phyloP scores from a whole-genome alignment of 2,797 vertebrate species.

The Acipenser oxyrinchus region DNA sequence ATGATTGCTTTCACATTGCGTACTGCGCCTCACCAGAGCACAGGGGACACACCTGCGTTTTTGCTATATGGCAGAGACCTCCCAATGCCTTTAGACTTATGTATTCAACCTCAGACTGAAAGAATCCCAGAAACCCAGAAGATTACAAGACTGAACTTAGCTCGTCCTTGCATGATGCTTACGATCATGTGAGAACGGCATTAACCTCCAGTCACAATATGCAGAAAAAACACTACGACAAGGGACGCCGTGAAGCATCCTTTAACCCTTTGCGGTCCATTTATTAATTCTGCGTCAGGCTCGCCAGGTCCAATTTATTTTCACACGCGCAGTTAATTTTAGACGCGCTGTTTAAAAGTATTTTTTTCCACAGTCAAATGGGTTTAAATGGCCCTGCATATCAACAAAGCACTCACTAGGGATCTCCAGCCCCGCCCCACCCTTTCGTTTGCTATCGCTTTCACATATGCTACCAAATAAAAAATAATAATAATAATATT shows the following conservation, averaged over 20 bases:
- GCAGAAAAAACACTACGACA: slow-evolving; percentile 16
- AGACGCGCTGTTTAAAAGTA: too few relatives aligned
- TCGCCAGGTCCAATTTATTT: too few relatives aligned
- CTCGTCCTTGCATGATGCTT: slow-evolving; percentile 7
- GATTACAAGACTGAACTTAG: slow-evolving; percentile 7
- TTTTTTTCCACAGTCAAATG: too few relatives aligned
- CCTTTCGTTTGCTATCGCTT: too few relatives aligned
- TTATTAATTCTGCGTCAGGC: too few relatives aligned
- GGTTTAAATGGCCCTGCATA: too few relatives aligned
- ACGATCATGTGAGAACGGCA: slow-evolving; percentile 10
- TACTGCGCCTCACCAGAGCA: slow-evolving; percentile 14
- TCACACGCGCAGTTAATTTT: too few relatives aligned
- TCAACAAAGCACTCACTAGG: too few relatives aligned
- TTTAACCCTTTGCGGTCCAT: too few relatives aligned
- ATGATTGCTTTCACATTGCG: slow-evolving; percentile 6
- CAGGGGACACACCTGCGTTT: slow-evolving; percentile 2
- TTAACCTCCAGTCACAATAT: slow-evolving; percentile 12
- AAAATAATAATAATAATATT: too few relatives aligned
- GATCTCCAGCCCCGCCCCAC: too few relatives aligned
- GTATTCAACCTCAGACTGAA: background rate
- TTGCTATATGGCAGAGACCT: slow-evolving; percentile 14
- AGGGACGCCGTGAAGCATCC: slow-evolving; percentile 8
- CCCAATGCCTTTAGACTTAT: slow-evolving; percentile 11
- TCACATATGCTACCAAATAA: too few relatives aligned
- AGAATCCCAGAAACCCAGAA: slow-evolving; percentile 2